Percentiles rank a stretch among this genome's conserved stretches.
These are phyloP conservation scores for Dolomedes plantarius DNA, from an alignment of 2,888 invertebrate species.

Conservation along the genomic window DNA sequence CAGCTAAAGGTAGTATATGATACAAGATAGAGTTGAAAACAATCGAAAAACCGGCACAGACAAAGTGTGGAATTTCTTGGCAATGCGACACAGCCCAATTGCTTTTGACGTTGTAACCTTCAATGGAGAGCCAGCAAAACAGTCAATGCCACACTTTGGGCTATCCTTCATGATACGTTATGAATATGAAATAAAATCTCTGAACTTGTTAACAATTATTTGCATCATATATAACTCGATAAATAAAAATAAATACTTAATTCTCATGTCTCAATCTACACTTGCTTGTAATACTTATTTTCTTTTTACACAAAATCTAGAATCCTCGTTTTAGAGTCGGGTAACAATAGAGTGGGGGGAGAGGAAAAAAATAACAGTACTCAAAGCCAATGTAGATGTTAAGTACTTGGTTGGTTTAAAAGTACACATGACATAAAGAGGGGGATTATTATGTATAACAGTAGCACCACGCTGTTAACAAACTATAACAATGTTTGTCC, in stretches of 20 bases:
- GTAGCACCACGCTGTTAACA: conserved; percentile 59
- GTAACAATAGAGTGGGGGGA: background rate
- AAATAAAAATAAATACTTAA: background rate
- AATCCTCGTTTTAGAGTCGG: background rate
- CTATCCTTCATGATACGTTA: too few relatives aligned
- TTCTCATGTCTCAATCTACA: background rate
- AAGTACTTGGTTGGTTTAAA: conserved; percentile 53
- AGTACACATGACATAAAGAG: conserved; percentile 49
- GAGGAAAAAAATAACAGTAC: conserved; percentile 26
- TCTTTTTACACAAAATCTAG: background rate
- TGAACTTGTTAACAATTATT: background rate
- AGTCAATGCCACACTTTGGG: too few relatives aligned
- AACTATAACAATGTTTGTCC: conserved; percentile 34
- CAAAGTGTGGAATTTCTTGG: too few relatives aligned
- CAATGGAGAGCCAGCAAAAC: too few relatives aligned
- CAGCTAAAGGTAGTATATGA: too few relatives aligned
- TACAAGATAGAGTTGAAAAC: too few relatives aligned
- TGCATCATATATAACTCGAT: background rate
- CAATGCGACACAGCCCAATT: too few relatives aligned
- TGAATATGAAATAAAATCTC: conserved; percentile 4
- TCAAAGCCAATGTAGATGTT: conserved; percentile 45
- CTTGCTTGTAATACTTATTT: background rate
- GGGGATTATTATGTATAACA: conserved; percentile 20
- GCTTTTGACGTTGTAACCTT: too few relatives aligned
- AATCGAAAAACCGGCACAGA: too few relatives aligned